Evolutionary conservation across 2,888 invertebrate genomes (phyloP).

Genomic region (Drosophila rellima): DNA sequence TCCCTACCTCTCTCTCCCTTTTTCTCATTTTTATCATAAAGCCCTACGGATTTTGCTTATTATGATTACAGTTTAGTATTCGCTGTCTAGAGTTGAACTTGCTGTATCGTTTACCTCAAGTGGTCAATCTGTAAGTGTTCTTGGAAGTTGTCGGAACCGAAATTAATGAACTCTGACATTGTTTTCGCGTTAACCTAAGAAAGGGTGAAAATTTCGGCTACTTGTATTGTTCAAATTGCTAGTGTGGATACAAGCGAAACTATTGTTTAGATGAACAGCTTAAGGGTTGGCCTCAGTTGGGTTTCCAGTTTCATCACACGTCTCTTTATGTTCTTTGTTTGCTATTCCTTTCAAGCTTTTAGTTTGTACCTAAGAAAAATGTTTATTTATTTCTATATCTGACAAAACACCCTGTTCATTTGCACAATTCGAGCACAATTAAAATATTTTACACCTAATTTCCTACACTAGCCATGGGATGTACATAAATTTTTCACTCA

Average conservation of each 20-base stretch:
- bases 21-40: not conserved
- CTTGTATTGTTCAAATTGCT: conserved; percentile 1
- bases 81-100: conserved; percentile 29
- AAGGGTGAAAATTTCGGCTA: conserved; percentile 19
- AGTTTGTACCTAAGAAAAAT: not conserved
- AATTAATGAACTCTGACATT: conserved; percentile 30
- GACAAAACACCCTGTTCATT: not conserved
- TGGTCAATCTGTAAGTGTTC: conserved; percentile 33
- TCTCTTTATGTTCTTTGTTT: conserved; percentile 39
- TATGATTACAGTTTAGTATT: conserved; percentile 42
- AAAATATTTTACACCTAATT: conserved; percentile 13
- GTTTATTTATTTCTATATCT: conserved; percentile 2
- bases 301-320: conserved; percentile 38
- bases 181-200: not conserved
- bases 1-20: not conserved
- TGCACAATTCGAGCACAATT: conserved; percentile 15
- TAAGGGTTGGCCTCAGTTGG: conserved; percentile 30
- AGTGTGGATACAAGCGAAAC: conserved; percentile 5
- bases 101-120: conserved; percentile 51
- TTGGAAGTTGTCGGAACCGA: conserved; percentile 28
- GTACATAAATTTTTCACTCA: conserved; percentile 47
- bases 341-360: not conserved
- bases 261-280: conserved; percentile 29
- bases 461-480: conserved; percentile 22
- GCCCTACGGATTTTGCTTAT: conserved; percentile 16